Conservation (phyloP, 2,113 vertebrate genomes). For the Columbina picui region DNA sequence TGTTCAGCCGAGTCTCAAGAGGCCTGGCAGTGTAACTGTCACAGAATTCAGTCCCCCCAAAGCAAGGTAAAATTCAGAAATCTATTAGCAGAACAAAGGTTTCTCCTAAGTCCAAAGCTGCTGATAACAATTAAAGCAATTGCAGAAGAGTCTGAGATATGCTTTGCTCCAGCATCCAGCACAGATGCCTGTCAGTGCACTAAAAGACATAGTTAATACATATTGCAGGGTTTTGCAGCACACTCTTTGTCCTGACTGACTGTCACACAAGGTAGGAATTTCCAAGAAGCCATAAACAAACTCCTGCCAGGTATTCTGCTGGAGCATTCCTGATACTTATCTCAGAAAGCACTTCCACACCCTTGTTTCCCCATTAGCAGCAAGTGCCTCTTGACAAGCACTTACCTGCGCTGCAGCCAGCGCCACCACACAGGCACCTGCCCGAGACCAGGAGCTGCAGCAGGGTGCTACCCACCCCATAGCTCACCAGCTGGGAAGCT, state of each 20-base stretch:
- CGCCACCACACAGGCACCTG: neutral
- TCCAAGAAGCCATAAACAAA: neutral
- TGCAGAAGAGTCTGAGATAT: neutral
- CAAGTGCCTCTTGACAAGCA: neutral
- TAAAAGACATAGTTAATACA: neutral
- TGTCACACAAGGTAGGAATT: neutral
- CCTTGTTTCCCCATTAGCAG: neutral
- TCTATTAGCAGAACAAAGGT: rapidly evolving
- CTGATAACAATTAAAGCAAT: neutral
- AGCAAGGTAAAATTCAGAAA: neutral
- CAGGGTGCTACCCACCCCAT: neutral
- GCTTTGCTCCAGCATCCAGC: neutral
- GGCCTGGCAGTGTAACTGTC: rapidly evolving
- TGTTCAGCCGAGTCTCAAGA: neutral
- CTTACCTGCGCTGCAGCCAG: neutral
- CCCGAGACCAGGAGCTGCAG: rapidly evolving
- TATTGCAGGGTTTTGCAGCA: neutral
- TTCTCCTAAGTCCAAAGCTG: neutral
- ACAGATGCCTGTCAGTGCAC: neutral
- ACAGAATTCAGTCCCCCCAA: neutral
- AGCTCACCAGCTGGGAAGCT: neutral
- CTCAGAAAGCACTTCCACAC: neutral
- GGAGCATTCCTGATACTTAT: neutral
- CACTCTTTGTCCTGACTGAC: neutral
- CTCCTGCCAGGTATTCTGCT: neutral